phyloP scores from a whole-genome alignment of 1,140 invertebrate genomes.

The Proctacanthus coquilletti region DNA sequence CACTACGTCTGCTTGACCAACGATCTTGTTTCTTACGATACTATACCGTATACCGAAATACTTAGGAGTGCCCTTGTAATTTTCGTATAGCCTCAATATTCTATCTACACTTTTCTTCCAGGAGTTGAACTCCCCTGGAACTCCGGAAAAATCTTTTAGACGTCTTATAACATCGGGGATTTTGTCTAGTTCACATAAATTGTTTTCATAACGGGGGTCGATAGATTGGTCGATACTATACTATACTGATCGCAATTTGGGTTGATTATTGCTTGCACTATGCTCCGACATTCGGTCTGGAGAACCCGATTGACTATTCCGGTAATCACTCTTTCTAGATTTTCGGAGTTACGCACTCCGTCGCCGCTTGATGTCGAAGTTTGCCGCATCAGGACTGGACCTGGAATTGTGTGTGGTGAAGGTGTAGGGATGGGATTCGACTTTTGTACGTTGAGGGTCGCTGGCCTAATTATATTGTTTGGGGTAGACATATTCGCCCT shows the following conservation, averaged over 20 bases:
- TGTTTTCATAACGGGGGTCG: background rate
- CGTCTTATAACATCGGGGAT: background rate
- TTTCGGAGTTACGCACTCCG: too few species aligned
- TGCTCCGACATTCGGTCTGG: background rate
- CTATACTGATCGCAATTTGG: too few species aligned
- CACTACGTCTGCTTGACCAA: slow-evolving; percentile 6
- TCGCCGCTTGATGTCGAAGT: too few species aligned
- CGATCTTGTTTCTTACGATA: slow-evolving; percentile 9
- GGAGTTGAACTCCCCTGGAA: background rate
- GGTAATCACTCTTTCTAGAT: too few species aligned
- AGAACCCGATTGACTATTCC: too few species aligned
- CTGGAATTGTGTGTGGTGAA: too few species aligned
- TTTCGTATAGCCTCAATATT: slow-evolving; percentile 4
- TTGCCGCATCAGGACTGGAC: too few species aligned
- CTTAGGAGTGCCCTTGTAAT: slow-evolving; percentile 5
- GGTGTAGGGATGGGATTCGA: too few species aligned
- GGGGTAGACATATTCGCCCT: background rate
- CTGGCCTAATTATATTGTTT: background rate
- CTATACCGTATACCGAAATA: slow-evolving; percentile 10
- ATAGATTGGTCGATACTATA: background rate
- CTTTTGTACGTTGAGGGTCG: background rate
- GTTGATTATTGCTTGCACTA: background rate
- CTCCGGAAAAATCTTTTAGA: slow-evolving; percentile 1
- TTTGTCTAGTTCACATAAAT: slow-evolving; percentile 1
- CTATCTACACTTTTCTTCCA: slow-evolving; percentile 5